Evolutionary conservation across 2,113 vertebrate genomes (phyloP).

Genomic region (Fulica atra): DNA sequence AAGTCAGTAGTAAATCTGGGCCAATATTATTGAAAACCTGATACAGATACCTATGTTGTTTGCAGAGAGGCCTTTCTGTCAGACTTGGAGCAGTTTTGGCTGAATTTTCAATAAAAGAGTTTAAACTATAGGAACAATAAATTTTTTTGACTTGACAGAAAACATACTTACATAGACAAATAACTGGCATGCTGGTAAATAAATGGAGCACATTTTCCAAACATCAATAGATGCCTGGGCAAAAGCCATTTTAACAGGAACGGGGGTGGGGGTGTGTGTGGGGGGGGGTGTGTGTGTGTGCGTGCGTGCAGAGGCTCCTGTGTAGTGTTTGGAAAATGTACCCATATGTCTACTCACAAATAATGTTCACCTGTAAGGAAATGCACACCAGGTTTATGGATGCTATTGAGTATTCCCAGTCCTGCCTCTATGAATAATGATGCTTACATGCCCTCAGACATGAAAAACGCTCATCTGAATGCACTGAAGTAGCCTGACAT

Average conservation of each 20-base stretch:
- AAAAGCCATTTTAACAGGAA: conserved; percentile 55
- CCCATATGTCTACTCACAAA: conserved; percentile 66
- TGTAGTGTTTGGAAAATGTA: conserved; percentile 53
- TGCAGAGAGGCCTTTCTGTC: neutral
- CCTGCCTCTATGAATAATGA: conserved; percentile 62
- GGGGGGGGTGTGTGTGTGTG: too few relatives aligned
- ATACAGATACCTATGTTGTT: neutral
- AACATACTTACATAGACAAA: conserved; percentile 78
- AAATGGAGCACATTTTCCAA: conserved; percentile 60
- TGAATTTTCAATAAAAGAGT: conserved; percentile 46
- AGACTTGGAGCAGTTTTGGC: conserved; percentile 9
- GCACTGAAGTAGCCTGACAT: neutral
- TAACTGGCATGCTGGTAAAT: conserved; percentile 76
- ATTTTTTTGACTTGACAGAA: conserved; percentile 77
- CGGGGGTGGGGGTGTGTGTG: conserved; percentile 4
- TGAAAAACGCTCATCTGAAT: conserved; percentile 63
- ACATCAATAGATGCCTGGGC: conserved; percentile 58
- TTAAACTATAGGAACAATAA: conserved; percentile 55
- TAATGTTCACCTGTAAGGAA: conserved; percentile 69
- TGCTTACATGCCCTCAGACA: conserved; percentile 54
- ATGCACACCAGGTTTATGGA: conserved; percentile 65
- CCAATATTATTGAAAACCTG: conserved; percentile 3
- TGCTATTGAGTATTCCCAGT: conserved; percentile 64
- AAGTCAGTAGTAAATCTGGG: conserved; percentile 43
- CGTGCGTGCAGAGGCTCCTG: conserved; percentile 14